Evolutionary conservation across 2,797 vertebrate genomes (phyloP).

Genomic region (Nyctibius grandis): DNA sequence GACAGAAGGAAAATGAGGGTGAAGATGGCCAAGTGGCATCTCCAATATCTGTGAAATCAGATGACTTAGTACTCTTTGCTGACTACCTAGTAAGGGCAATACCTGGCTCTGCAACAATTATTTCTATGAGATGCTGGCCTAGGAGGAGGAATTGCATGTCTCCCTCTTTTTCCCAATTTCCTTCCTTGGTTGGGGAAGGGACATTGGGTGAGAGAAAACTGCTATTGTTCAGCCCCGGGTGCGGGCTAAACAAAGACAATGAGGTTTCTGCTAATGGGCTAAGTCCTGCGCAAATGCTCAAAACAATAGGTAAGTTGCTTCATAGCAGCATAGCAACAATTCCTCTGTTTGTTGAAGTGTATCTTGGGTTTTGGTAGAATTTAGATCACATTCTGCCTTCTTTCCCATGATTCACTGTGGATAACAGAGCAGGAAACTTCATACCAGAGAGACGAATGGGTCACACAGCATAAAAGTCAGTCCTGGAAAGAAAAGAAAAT

Average conservation of each 20-base stretch:
- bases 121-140: background rate
- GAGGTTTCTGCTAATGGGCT: background rate
- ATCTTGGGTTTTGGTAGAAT: background rate
- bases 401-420: background rate
- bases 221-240: no score
- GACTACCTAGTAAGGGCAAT: background rate
- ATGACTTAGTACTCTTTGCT: background rate
- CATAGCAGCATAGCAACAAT: background rate
- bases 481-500: background rate
- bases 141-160: background rate
- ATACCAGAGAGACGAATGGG: background rate
- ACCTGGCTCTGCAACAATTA: background rate
- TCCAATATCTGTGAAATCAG: background rate
- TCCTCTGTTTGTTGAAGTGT: background rate
- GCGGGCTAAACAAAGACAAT: no score
- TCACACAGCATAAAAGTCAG: background rate
- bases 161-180: no score
- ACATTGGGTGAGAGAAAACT: no score
- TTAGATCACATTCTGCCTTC: rapidly evolving
- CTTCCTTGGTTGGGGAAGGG: no score
- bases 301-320: background rate
- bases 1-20: background rate
- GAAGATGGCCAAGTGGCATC: background rate
- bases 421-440: background rate
- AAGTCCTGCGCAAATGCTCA: background rate